Conservation (phyloP, 2,888 invertebrate genomes). For the Hemistola chrysoprasaria region DNA sequence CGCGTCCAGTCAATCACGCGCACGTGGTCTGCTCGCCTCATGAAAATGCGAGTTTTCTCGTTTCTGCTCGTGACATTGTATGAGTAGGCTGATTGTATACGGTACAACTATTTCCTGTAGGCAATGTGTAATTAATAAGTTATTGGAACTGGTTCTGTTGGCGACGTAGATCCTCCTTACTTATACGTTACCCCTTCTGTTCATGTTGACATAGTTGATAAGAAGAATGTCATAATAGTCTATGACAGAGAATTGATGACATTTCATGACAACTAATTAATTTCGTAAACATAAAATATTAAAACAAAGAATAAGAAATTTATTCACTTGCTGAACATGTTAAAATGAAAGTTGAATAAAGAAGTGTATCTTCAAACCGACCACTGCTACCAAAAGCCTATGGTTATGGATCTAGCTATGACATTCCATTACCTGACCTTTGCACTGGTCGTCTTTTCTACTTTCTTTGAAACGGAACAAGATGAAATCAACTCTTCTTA, state of each 20-base stretch:
- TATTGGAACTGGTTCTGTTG: constrained; percentile 36
- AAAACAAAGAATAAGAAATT: too few relatives aligned
- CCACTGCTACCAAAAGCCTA: neutral
- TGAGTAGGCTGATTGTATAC: constrained; percentile 37
- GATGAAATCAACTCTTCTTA: constrained; percentile 12
- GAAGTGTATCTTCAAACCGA: too few relatives aligned
- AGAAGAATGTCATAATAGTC: too few relatives aligned
- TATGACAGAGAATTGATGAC: too few relatives aligned
- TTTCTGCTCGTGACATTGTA: constrained; percentile 51
- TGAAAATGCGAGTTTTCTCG: constrained; percentile 57
- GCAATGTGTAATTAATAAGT: constrained; percentile 45
- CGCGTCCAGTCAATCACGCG: constrained; percentile 64
- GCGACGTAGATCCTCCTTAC: constrained; percentile 38
- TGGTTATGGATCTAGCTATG: constrained; percentile 40
- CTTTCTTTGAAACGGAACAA: constrained; percentile 21
- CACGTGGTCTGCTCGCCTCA: constrained; percentile 59
- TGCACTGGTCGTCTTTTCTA: constrained; percentile 36
- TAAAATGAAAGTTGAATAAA: too few relatives aligned
- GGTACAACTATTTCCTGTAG: constrained; percentile 52
- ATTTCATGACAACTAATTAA: too few relatives aligned
- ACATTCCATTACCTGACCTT: constrained; percentile 46
- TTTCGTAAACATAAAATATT: too few relatives aligned
- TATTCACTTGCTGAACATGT: too few relatives aligned
- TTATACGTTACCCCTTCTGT: constrained; percentile 43
- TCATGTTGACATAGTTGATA: constrained; percentile 42